Base-by-base conservation (phyloP, 2,888 invertebrate species). In the Liopterus haemorrhoidalis region DNA sequence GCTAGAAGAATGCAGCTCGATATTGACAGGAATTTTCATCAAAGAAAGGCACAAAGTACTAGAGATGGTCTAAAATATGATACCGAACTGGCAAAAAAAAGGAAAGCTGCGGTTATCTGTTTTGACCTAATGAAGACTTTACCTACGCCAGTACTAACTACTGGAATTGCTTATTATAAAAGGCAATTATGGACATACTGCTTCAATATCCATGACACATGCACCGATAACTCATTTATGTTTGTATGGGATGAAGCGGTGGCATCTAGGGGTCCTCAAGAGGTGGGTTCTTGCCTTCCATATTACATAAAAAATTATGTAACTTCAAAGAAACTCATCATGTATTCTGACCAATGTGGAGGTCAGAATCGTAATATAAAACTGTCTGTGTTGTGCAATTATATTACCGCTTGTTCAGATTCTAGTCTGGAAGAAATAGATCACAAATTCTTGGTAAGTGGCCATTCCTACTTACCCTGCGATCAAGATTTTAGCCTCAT, bases 101-200 rank as follows among this genome's bases (percentile, higher is more conserved):
- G 19, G 11, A 11, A 36, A 36, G 16, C 20, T 27, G 18, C 41
- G 8, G 48, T 24, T 9, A 20, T 49, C 4, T 16, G 32, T 22
- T 52, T 54, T 49, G 50, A 52, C 28, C 32, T 53, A n/a, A 48
- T 50, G 48, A 53, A 53, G 39, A 53, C 53, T 33, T 35, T 50
- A 35, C 50, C 51, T 11, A 52, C 50, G 35, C 54, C 52, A 15
- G 52, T 50, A 21, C 18, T 50, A 20, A 45, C 33, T 25, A 51
- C 48, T 20, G 48, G 48, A 36, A 38, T 49, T 12, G 35, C 24
- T 12, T 54, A 52, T 46, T 54, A 52, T 35, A 51, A 54, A 44
- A 40, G 52, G 21, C 50, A 52, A 30, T 33, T 52, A 11, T 53
- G 49, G 50, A 48, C 44, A 16, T 52, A 46, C 37, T 46, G 49